Base-by-base conservation (phyloP, 2,113 vertebrate genomes). In the Carlito syrichta region DNA sequence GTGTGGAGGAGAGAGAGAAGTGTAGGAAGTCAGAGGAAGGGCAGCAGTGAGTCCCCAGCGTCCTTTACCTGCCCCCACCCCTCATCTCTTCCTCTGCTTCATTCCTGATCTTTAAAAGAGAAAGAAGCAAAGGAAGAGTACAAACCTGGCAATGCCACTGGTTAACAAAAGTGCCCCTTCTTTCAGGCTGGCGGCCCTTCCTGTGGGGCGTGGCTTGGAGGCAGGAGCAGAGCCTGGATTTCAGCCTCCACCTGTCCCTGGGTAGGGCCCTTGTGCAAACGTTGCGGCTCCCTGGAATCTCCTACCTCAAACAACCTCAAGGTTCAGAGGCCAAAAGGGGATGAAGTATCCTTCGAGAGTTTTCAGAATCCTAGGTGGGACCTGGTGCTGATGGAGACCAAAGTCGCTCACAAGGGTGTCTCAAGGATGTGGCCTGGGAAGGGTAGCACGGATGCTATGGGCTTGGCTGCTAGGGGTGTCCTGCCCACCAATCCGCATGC, bases 1-100 rank as follows among this genome's bases (percentile, higher is more conserved):
- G n/a, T 0, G 0, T 0, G 38, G 0, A 52, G 25, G 11, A 62
- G 3, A 56, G 66, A 23, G 6, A 52, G 52, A 54, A 17, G 4
- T 22, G 12, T 1, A 35, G 45, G 58, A 76, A 38, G 48, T 22
- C 6, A 0, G 20, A 11, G 50, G 32, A 27, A 56, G 27, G 86
- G 43, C 77, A 50, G 66, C 35, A 4, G 20, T 0, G 4, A 87
- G 58, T 40, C 52, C 19, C 54, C 8, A 19, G 73, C 35, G 20
- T 52, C 45, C 89, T 71, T 40, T 2, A 40, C 32, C 35, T 38
- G 35, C 14, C 6, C 85, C 1, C 0, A 23, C 13, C n/a, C 43
- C 20, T 56, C 3, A 0, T 52, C 69, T 48, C 35, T 60, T 23
- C 48, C 7, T 58, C 35, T 32, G 23, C 48, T 71, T 93, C 76